Evolutionary conservation across 1,140 invertebrate genomes (phyloP).

Genomic region (Drosophila arawakana): DNA sequence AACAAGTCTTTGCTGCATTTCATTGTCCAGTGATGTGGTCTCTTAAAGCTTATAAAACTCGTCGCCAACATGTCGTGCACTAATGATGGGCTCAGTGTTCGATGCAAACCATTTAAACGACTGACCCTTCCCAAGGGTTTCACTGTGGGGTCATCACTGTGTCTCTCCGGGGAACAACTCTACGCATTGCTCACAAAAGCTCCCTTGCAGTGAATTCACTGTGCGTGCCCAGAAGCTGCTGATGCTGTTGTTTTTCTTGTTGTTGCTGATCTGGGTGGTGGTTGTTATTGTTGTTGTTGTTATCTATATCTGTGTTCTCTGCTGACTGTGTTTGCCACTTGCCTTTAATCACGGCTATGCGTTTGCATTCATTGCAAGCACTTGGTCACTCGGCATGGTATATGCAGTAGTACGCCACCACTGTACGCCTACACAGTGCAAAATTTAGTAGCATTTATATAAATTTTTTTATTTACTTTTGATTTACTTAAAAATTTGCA

Average conservation of each 20-base stretch:
- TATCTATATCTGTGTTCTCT: constrained; percentile 14
- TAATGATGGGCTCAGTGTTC: constrained; percentile 10
- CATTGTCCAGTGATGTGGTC: too few relatives aligned
- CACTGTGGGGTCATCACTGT: background rate
- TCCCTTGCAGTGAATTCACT: constrained; percentile 26
- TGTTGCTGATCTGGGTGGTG: background rate
- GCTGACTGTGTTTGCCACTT: constrained; percentile 3
- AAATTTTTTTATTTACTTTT: too few relatives aligned
- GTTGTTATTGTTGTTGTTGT: constrained; percentile 7
- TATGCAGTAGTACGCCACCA: background rate
- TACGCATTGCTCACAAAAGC: constrained; percentile 18
- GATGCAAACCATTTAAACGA: background rate
- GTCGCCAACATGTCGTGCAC: background rate
- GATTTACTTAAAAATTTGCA: too few relatives aligned
- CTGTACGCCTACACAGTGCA: too few relatives aligned
- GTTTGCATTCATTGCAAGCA: constrained; percentile 43
- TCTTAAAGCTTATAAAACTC: background rate
- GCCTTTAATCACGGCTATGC: constrained; percentile 43
- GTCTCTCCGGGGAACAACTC: background rate
- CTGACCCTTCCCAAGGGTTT: background rate
- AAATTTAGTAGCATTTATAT: too few relatives aligned
- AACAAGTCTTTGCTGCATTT: too few relatives aligned
- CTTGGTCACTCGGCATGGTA: constrained; percentile 22
- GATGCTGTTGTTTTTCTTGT: constrained; percentile 4
- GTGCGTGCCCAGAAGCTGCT: constrained; percentile 6